Base-by-base conservation (phyloP, 2,888 invertebrate genomes). In the Dendrolimus houi region DNA sequence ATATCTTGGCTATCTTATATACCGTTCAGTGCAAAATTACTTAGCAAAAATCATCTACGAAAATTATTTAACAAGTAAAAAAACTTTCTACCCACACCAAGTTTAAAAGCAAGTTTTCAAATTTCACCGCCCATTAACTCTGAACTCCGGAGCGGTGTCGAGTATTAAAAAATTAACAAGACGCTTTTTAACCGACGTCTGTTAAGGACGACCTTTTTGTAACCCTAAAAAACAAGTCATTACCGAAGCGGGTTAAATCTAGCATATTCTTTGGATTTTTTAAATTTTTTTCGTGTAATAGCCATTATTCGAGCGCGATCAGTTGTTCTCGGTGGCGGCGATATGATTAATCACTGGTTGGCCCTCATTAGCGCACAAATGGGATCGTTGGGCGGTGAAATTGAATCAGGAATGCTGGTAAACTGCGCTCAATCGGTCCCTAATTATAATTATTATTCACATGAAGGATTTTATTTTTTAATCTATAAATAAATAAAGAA, bases 161-260 rank as follows among this genome's bases (percentile, higher is more conserved):
- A 77, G 75, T 74, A 78, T 81, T 79, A 80, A 83, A 84, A 87
- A 85, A 85, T 82, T 83, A 86, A 85, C 82, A 87, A 83, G 83
- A 82, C 77, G 73, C 76, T 70, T 72, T 70, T 72, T 62, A 69
- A 63, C 72, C 77, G 77, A 77, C 83, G 85, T 82, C 89, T 89
- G 89, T 72, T 69, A 71, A 82, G 82, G 89, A 89, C 89, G 85
- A 83, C 84, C 85, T 85, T 87, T 80, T 87, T 83, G 83, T 85
- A 87, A 89, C 87, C 85, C 85, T 87, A 84, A 87, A 89, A 89
- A 90, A 89, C 90, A 90, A 90, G 89, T 89, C 89, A 90, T 90
- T 90, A 90, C 79, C 83, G 82, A 75, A 76, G 80, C 84, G 81
- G 77, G 87, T 84, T 84, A 80, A 87, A 83, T 83, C 85, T 83